phyloP scores from a whole-genome alignment of 2,113 vertebrate genomes.

The Morone saxatilis region DNA sequence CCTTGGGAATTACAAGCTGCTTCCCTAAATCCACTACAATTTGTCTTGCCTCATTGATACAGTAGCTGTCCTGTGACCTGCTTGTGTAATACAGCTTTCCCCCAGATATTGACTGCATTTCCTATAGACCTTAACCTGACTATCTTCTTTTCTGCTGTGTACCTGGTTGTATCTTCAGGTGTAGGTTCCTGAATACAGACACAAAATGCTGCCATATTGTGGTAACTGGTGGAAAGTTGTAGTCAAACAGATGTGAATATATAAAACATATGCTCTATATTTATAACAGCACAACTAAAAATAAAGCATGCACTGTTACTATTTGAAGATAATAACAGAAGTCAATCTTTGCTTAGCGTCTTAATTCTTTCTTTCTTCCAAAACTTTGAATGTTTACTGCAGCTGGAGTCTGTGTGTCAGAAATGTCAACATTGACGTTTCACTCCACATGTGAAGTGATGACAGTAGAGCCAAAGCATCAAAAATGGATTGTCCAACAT shows the following conservation, averaged over 20 bases:
- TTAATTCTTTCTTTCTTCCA: background rate
- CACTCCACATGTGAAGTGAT: background rate
- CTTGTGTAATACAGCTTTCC: background rate
- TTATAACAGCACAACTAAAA: background rate
- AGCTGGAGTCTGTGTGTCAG: background rate
- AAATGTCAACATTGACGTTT: background rate
- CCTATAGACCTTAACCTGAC: background rate
- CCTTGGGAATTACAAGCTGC: constrained; percentile 4
- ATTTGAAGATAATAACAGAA: background rate
- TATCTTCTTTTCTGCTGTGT: background rate
- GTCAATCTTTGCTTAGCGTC: background rate
- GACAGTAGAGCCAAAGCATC: background rate
- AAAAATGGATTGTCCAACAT: background rate
- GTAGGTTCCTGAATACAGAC: background rate
- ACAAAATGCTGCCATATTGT: background rate
- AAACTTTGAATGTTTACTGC: background rate
- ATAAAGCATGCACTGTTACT: background rate
- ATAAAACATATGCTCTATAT: background rate
- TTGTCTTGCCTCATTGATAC: background rate
- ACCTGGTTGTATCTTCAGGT: background rate
- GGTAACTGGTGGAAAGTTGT: background rate
- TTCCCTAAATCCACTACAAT: background rate
- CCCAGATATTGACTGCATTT: background rate
- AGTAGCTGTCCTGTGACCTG: background rate
- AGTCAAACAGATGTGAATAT: background rate